Evolutionary conservation across 2,888 invertebrate species (phyloP).

Genomic region (Tenthredo livida): DNA sequence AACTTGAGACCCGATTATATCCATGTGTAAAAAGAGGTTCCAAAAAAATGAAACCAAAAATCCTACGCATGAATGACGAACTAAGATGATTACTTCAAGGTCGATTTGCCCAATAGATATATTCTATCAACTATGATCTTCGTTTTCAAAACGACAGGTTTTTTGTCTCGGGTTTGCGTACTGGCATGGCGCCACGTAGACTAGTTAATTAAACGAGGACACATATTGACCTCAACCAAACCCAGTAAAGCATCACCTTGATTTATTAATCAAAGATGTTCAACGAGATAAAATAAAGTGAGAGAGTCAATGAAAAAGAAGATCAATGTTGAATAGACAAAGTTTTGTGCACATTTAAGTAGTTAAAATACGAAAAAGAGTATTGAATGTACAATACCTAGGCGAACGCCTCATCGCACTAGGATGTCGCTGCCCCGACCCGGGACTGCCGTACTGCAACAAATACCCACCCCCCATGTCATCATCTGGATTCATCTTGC

Average conservation of each 20-base stretch:
- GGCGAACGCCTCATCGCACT: conserved; percentile 81
- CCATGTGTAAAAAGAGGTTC: not conserved
- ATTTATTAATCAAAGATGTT: conserved; percentile 32
- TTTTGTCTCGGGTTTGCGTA: not conserved
- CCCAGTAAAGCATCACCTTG: not conserved
- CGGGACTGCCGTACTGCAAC: conserved; percentile 95
- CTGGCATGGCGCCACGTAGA: not conserved
- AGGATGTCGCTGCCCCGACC: conserved; percentile 91
- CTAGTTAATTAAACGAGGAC: conserved; percentile 20
- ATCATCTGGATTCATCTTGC: conserved; percentile 67
- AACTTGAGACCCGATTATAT: not conserved
- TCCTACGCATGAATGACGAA: not conserved
- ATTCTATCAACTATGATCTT: conserved; percentile 28
- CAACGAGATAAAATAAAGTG: not conserved
- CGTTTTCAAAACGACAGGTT: not conserved
- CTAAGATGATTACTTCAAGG: not conserved
- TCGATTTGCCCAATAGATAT: not conserved
- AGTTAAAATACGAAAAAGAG: conserved; percentile 47
- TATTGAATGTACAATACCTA: conserved; percentile 71
- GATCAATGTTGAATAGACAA: conserved; percentile 17
- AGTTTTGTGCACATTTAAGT: conserved; percentile 7
- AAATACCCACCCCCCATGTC: conserved; percentile 76
- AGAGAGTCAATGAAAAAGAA: conserved; percentile 45
- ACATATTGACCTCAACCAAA: conserved; percentile 29
- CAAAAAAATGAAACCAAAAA: not conserved